Evolutionary conservation across 2,888 invertebrate species (phyloP).

Genomic region (Limnephilus lunatus): DNA sequence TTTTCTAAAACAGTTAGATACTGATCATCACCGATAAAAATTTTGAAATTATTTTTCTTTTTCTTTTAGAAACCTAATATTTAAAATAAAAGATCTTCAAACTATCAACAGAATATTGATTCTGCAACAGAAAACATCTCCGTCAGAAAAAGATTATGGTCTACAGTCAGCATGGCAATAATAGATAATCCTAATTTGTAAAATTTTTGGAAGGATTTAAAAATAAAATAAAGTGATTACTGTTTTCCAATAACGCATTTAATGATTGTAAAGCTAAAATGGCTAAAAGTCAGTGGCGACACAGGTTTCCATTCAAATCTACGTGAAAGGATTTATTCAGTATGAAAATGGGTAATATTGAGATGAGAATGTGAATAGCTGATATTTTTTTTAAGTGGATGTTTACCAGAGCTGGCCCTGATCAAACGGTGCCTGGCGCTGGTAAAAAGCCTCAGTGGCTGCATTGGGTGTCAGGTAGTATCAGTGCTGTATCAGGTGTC

Average conservation of each 20-base stretch:
- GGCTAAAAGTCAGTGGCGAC: too few relatives aligned
- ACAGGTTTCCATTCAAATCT: too few relatives aligned
- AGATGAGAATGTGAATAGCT: not conserved
- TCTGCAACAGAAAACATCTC: not conserved
- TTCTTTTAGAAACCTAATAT: conserved; percentile 43
- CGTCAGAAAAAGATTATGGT: not conserved
- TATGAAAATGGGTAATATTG: too few relatives aligned
- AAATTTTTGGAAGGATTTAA: not conserved
- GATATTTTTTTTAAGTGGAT: not conserved
- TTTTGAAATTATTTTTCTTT: conserved; percentile 13
- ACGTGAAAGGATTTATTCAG: too few relatives aligned
- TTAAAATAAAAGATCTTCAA: conserved; percentile 54
- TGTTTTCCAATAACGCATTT: not conserved
- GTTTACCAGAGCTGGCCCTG: not conserved
- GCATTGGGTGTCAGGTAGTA: too few relatives aligned
- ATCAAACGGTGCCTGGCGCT: too few relatives aligned
- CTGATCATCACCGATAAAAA: not conserved
- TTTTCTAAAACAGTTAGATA: not conserved
- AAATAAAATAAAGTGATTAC: not conserved
- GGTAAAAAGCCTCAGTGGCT: too few relatives aligned
- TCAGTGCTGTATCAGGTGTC: too few relatives aligned
- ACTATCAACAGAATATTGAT: conserved; percentile 43
- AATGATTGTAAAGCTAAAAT: too few relatives aligned
- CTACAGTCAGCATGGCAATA: not conserved
- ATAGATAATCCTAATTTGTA: not conserved